Conservation (phyloP, 64 coral and sea anemone genomes). For the Cladopsammia gracilis region DNA sequence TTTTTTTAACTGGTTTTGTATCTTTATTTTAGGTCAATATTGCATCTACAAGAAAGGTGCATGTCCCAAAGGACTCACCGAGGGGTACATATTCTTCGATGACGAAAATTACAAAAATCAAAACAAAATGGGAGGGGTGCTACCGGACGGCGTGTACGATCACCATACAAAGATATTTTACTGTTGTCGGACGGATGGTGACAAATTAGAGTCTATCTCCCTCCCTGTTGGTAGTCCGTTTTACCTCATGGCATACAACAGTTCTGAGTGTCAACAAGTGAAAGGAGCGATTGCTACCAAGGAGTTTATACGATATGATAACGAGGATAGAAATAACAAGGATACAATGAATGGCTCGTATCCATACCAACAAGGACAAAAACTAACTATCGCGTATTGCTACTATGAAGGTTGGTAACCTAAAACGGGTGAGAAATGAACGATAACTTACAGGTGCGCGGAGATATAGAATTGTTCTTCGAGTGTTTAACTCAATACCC, state of each 20-base stretch:
- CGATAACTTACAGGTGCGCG: too few relatives aligned
- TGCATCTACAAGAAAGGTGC: conserved; percentile 61
- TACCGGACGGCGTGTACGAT: conserved; percentile 32
- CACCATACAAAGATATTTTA: conserved; percentile 35
- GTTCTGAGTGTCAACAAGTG: conserved; percentile 51
- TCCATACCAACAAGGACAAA: not conserved
- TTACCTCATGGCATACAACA: conserved; percentile 63
- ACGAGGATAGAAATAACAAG: conserved; percentile 6
- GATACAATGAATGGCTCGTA: not conserved
- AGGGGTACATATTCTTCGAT: conserved; percentile 52
- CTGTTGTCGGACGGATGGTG: conserved; percentile 64
- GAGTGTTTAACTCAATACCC: too few relatives aligned
- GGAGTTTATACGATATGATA: conserved; percentile 75
- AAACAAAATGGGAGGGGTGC: conserved; percentile 21
- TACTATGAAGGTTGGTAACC: conserved; percentile 18
- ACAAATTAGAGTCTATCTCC: conserved; percentile 23
- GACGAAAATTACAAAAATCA: conserved; percentile 56
- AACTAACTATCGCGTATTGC: not conserved
- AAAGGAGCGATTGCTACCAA: conserved; percentile 36
- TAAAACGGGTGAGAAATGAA: not conserved
- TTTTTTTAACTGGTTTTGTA: not conserved
- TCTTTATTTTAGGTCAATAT: conserved; percentile 54
- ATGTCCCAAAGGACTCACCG: conserved; percentile 41
- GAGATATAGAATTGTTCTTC: too few relatives aligned
- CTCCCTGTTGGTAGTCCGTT: conserved; percentile 33